Percentiles rank a stretch among this genome's conserved stretches.
Evolutionary conservation across 1,140 invertebrate genomes (phyloP).

Genomic region (Wiebesia pumilae): DNA sequence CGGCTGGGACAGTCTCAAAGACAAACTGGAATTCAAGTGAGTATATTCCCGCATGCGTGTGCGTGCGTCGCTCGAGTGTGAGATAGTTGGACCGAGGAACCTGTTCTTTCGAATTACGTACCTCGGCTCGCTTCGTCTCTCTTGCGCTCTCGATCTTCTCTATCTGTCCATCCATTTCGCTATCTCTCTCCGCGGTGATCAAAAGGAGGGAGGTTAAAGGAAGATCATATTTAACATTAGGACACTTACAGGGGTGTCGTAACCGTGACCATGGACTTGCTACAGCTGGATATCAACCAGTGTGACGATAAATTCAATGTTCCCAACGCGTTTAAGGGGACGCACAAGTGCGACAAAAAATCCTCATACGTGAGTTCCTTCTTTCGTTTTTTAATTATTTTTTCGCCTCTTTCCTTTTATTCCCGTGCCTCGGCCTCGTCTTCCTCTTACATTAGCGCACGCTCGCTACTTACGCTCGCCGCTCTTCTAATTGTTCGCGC

Average conservation of each 20-base stretch:
- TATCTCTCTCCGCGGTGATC: conserved; percentile 33
- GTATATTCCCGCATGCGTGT: conserved; percentile 66
- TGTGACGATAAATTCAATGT: conserved; percentile 92
- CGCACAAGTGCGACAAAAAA: conserved; percentile 93
- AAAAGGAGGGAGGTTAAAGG: conserved; percentile 63
- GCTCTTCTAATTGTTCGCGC: conserved; percentile 43
- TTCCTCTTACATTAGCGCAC: conserved; percentile 40
- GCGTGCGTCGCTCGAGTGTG: conserved; percentile 62
- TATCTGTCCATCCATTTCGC: not conserved
- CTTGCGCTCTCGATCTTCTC: not conserved
- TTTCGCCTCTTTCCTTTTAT: conserved; percentile 7
- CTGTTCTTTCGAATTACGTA: conserved; percentile 55
- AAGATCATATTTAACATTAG: conserved; percentile 73
- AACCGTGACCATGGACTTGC: conserved; percentile 92
- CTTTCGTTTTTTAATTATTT: conserved; percentile 38
- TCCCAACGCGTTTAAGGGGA: conserved; percentile 96
- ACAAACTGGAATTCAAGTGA: conserved; percentile 95
- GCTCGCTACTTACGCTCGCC: conserved; percentile 10
- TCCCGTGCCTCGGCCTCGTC: conserved; percentile 36
- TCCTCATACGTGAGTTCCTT: conserved; percentile 91
- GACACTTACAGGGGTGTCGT: conserved; percentile 90
- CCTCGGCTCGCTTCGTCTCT: not conserved
- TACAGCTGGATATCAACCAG: conserved; percentile 95
- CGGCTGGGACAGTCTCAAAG: conserved; percentile 94
- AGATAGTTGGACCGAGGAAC: conserved; percentile 68